Evolutionary conservation across 1,140 invertebrate species (phyloP), one percentile per base, ranked within the genome.

Genomic region (Paracyclopina nana): DNA sequence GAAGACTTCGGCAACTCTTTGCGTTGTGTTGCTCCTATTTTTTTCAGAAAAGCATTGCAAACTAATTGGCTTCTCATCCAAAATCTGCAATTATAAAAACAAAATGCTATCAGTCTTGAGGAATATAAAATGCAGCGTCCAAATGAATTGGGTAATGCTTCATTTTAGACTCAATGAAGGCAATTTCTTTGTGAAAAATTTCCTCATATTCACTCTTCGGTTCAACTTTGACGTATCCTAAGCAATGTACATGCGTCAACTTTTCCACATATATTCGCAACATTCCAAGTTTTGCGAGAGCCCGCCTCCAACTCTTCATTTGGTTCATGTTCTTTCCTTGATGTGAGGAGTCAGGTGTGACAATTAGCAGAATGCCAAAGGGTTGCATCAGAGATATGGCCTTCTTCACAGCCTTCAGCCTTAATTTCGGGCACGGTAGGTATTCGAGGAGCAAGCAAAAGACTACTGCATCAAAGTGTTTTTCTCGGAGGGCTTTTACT

Each of bases 291-390:
- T 29, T 11, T 11, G 11, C 25, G 12, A 48, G 28, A 30, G 20
- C 22, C 12, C 16, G 16, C 25, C 45, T 26, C 45, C 45, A 48
- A 14, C 24, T 16, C 28, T 29, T 26, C 24, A 48, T 48, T 4
- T 28, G 45, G 3, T 14, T 12, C 16, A 48, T 16, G 22, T 48
- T 48, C 27, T 48, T 48, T 11, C 25, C 45, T n/a, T 26, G 20
- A 48, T 48, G 45, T 6, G 20, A 25, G 12, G 45, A 48, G 28
- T 48, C 45, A 2, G 45, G 45, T n/a, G 45, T 48, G 2, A 48
- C n/a, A 5, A 48, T 48, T 6, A 48, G 9, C n/a, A 48, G 28
- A 20, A 48, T 22, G 18, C 45, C 45, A 3, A 26, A 14, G 25
- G 45, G 45, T 18, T 29, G 20, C 14, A 48, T 16, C 20, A 48